phyloP scores from a whole-genome alignment of 1,140 invertebrate genomes.

The Ostrea denselamellosa region DNA sequence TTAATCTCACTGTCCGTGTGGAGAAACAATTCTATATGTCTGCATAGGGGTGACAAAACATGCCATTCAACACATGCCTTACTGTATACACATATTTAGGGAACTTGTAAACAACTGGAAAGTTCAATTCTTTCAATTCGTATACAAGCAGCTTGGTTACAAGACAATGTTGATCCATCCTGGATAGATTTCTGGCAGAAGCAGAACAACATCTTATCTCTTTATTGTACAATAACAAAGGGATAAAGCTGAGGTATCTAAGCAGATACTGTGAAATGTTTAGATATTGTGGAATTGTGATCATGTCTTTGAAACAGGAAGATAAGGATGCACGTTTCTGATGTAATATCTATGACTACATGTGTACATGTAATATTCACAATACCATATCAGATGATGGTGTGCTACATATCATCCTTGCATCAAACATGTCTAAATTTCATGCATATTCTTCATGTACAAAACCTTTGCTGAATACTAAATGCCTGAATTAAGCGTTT shows the following conservation, averaged over 20 bases:
- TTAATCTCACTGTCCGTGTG: slow-evolving; percentile 8
- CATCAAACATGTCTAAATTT: no score
- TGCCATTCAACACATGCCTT: slow-evolving; percentile 34
- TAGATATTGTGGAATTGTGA: slow-evolving; percentile 22
- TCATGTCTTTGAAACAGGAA: background rate
- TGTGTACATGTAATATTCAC: no score
- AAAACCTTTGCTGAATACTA: no score
- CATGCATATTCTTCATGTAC: no score
- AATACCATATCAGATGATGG: no score
- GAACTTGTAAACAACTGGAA: slow-evolving; percentile 25
- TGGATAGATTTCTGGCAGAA: background rate
- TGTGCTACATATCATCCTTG: no score
- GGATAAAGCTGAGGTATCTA: slow-evolving; percentile 4
- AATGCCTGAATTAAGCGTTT: no score
- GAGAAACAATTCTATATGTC: slow-evolving; percentile 18
- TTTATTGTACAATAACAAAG: slow-evolving; percentile 33
- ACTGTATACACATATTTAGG: background rate
- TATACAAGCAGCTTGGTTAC: slow-evolving; percentile 23
- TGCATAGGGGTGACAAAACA: slow-evolving; percentile 18
- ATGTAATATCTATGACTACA: no score
- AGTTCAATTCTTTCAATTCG: slow-evolving; percentile 33
- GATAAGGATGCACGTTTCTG: no score
- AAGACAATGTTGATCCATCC: slow-evolving; percentile 29
- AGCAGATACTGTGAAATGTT: background rate
- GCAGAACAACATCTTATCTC: slow-evolving; percentile 24